These are phyloP conservation scores for Zaprionus camerounensis DNA, from an alignment of 1,140 invertebrate species.

Conservation along the genomic window DNA sequence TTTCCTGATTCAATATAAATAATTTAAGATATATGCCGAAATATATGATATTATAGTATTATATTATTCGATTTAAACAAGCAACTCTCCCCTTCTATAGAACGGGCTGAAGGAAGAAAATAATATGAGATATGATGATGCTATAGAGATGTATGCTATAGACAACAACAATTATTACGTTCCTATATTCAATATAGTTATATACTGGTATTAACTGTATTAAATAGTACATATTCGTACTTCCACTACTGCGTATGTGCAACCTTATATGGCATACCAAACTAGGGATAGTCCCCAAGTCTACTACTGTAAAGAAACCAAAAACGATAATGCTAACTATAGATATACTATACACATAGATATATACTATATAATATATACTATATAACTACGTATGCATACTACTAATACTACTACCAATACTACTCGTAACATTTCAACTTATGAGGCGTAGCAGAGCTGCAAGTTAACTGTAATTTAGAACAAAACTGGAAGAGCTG, in stretches of 20 bases:
- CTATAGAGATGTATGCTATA: slow-evolving; percentile 28
- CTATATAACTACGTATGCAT: not conserved
- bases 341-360: slow-evolving; percentile 15
- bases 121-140: slow-evolving; percentile 22
- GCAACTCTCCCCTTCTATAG: not conserved
- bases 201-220: slow-evolving; percentile 40
- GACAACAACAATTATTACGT: slow-evolving; percentile 73
- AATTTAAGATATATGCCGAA: too few relatives aligned
- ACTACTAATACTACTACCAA: slow-evolving; percentile 15
- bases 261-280: slow-evolving; percentile 44
- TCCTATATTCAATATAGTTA: slow-evolving; percentile 74
- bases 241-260: slow-evolving; percentile 45
- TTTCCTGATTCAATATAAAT: too few relatives aligned
- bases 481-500: slow-evolving; percentile 21
- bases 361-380: slow-evolving; percentile 5
- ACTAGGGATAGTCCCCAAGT: slow-evolving; percentile 15
- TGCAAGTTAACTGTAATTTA: slow-evolving; percentile 58
- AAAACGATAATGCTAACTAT: slow-evolving; percentile 28
- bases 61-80: not conserved
- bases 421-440: slow-evolving; percentile 24
- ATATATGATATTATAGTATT: too few relatives aligned
- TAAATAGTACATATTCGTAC: slow-evolving; percentile 45
- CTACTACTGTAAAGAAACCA: slow-evolving; percentile 53
- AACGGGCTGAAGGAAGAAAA: not conserved
- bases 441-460: slow-evolving; percentile 58